Conservation (phyloP, 2,113 vertebrate species). For the Hirundichthys speculiger region DNA sequence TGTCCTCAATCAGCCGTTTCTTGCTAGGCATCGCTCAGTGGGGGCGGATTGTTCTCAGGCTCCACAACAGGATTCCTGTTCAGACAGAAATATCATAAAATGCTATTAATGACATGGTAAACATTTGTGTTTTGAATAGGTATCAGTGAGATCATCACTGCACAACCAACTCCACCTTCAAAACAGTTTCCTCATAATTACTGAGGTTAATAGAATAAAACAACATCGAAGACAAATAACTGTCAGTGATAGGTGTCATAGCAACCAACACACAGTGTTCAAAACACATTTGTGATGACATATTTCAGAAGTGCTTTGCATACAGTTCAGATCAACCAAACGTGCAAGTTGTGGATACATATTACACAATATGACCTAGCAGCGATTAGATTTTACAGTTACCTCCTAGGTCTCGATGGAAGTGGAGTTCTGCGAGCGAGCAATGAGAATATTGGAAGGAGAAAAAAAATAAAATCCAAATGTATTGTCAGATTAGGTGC, state of each 20-base stretch:
- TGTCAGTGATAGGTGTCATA: background rate
- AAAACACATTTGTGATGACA: background rate
- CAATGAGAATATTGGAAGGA: slow-evolving; percentile 10
- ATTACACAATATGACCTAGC: background rate
- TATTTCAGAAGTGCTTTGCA: slow-evolving; percentile 6
- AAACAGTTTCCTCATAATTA: no score
- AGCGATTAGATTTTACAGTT: slow-evolving; percentile 29
- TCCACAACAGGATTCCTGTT: slow-evolving; percentile 83
- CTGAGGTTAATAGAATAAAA: no score
- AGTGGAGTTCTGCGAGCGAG: slow-evolving; percentile 52
- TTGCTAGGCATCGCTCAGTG: slow-evolving; percentile 91
- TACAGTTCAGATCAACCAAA: slow-evolving; percentile 6
- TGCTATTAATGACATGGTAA: background rate
- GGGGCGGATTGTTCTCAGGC: slow-evolving; percentile 81
- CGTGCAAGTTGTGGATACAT: slow-evolving; percentile 8
- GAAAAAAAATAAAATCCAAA: slow-evolving; percentile 1
- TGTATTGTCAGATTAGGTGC: no score
- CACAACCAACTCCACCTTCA: background rate
- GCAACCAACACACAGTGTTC: background rate
- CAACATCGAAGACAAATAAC: background rate
- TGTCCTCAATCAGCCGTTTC: slow-evolving; percentile 95
- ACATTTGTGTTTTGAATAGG: background rate
- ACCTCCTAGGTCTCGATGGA: slow-evolving; percentile 60
- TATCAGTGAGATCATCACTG: background rate
- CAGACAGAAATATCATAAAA: slow-evolving; percentile 9